phyloP scores from a whole-genome alignment of 2,113 vertebrate species.

The Caranx melampygus region DNA sequence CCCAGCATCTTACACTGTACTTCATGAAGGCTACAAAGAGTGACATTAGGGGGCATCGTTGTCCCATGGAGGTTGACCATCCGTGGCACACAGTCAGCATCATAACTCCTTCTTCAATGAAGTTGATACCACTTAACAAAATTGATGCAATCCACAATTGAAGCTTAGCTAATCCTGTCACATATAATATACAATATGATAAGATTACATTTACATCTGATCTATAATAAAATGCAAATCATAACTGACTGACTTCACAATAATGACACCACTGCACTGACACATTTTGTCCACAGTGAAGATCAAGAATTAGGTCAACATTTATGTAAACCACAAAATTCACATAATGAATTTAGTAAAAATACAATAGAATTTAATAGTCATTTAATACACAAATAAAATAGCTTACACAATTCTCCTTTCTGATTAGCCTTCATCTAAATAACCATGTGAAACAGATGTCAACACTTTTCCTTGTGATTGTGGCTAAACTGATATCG shows the following conservation, averaged over 20 bases:
- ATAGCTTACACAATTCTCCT: background rate
- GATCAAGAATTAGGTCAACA: background rate
- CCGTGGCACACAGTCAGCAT: background rate
- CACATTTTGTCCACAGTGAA: constrained; percentile 4
- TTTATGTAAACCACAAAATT: background rate
- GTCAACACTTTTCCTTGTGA: background rate
- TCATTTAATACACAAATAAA: background rate
- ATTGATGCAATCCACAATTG: background rate
- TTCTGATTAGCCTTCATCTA: background rate
- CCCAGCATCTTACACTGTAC: background rate
- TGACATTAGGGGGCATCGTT: constrained; percentile 61
- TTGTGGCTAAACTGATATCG: constrained; percentile 39
- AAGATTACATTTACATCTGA: background rate
- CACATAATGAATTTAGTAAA: background rate
- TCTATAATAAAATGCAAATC: background rate
- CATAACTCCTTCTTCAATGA: background rate
- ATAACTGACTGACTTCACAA: background rate
- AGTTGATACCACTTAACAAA: constrained; percentile 2
- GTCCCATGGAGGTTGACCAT: constrained; percentile 7
- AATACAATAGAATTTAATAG: background rate
- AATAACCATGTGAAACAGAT: constrained; percentile 14
- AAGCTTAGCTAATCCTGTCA: background rate
- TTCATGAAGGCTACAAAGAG: background rate
- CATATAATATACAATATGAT: background rate
- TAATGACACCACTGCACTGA: background rate